These are phyloP conservation scores for Scytalopus superciliaris DNA, from an alignment of 2,113 vertebrate species.

Conservation along the genomic window DNA sequence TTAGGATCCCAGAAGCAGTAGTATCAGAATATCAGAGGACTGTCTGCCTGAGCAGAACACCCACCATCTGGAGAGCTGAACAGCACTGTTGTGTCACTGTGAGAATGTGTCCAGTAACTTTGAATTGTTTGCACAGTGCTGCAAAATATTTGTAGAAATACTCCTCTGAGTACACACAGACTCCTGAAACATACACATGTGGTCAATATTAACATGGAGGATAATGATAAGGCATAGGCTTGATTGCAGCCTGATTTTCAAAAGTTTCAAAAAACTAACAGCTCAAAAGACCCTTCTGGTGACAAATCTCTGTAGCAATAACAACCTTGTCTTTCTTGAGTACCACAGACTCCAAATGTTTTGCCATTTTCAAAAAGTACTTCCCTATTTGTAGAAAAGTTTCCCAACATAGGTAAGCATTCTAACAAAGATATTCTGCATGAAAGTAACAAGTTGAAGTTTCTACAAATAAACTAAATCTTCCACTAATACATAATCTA, in stretches of 20 bases:
- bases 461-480: not conserved
- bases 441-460: not conserved
- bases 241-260: not conserved
- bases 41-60: not conserved
- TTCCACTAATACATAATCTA: not conserved
- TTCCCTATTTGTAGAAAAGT: not conserved
- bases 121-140: not conserved
- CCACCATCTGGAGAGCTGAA: not conserved
- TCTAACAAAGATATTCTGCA: not conserved
- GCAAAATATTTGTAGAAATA: not conserved
- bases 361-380: not conserved
- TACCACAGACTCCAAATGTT: not conserved
- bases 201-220: not conserved
- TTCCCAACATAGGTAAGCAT: not conserved
- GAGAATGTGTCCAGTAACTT: not conserved
- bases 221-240: not conserved
- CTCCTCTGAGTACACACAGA: not conserved
- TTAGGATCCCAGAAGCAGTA: not conserved
- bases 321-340: not conserved
- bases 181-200: not conserved
- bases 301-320: not conserved
- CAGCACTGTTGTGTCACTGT: fast-evolving
- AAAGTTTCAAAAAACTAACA: not conserved
- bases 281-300: not conserved
- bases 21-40: not conserved